Base-by-base conservation (phyloP, 2,888 invertebrate genomes). In the Lepetodrilus schrolli region DNA sequence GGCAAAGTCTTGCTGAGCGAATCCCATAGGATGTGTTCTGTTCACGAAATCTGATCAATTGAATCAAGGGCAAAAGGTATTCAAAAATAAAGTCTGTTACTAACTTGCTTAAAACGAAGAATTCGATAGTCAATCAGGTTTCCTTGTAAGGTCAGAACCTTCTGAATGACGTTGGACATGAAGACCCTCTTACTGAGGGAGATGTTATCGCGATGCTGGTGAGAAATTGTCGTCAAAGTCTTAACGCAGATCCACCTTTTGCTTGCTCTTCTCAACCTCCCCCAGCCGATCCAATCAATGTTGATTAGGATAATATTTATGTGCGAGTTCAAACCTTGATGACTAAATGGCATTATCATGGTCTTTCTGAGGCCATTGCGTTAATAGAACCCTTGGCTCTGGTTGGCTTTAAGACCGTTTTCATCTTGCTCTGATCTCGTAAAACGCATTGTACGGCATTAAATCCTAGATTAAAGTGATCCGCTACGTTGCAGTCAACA, bases 31-130 rank as follows among this genome's bases (percentile, higher is more conserved):
- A 30, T 30, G 17, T 21, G 26, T 17, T 13, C 58, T 34, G 17
- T 30, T 30, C 58, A n/a, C 17, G 34, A 26, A 30, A 26, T 58
- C 30, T 58, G 23, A 30, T 5, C 58, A 26, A 58, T 58, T 30
- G 58, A 58, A 58, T 58, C 58, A 58, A 17, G 58, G n/a, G 30
- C 30, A 26, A 17, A 58, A 30, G 58, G 17, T n/a, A 34, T 58
- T 58, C 58, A 58, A 58, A 58, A 58, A 30, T 30, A 58, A 58
- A 58, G 58, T 58, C 58, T 58, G 34, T 58, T 58, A 58, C 34
- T 58, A 58, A 58, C 58, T 30, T 58, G 58, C 34, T 34, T 58
- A 58, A 58, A 58, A 58, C 34, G 58, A 58, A 58, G 58, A 34
- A 34, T 34, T 58, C 17, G 58, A 26, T 58, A 58, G 58, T 58